Percentiles rank a stretch among this genome's conserved stretches.
Evolutionary conservation across 2,888 invertebrate species (phyloP).

Genomic region (Ceratothoa steindachneri): DNA sequence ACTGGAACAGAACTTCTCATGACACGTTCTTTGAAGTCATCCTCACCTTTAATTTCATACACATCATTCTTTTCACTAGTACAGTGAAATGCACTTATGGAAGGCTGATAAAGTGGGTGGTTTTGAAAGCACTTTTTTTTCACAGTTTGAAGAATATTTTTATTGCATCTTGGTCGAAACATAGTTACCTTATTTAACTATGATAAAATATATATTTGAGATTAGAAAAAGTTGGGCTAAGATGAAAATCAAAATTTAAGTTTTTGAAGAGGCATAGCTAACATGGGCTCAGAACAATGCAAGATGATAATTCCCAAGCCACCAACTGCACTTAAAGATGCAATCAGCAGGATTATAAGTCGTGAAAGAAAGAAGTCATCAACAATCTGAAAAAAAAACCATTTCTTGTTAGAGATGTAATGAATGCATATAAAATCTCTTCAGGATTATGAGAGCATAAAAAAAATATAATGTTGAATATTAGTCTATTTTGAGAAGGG

Average conservation of each 20-base stretch:
- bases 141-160: neutral
- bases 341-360: neutral
- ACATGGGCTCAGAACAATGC: slow-evolving; percentile 1
- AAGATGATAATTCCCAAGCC: neutral
- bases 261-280: neutral
- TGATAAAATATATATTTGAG: too few relatives aligned
- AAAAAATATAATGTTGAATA: too few relatives aligned
- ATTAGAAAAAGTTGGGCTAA: neutral
- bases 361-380: neutral
- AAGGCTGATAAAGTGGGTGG: neutral
- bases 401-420: neutral
- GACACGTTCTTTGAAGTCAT: slow-evolving; percentile 56
- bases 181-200: too few relatives aligned
- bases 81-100: neutral
- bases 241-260: neutral
- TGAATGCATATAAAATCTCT: neutral
- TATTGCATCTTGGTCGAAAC: neutral
- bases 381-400: neutral
- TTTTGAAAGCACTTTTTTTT: neutral
- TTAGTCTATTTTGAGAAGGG: too few relatives aligned
- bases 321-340: neutral
- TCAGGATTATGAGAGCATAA: too few relatives aligned
- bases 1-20: slow-evolving; percentile 79
- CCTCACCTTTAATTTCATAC: slow-evolving; percentile 30
- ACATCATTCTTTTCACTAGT: slow-evolving; percentile 19